These are phyloP conservation scores for Spea multiplicata DNA, from an alignment of 2,113 vertebrate species.

Conservation along the genomic window DNA sequence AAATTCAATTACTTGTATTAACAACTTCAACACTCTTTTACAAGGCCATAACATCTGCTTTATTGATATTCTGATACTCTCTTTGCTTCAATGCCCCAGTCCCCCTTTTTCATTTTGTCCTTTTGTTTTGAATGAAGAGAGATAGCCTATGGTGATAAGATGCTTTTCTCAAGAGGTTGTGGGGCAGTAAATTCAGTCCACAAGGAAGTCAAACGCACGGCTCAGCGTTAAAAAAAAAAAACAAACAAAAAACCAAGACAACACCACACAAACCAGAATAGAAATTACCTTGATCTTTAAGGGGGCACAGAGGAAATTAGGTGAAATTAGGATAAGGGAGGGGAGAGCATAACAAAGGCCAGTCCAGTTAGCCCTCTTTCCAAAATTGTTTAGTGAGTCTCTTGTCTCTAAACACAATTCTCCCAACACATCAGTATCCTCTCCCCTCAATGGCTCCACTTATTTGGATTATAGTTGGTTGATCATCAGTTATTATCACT, in stretches of 20 bases:
- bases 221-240: slow-evolving; percentile 23
- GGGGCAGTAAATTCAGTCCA: slow-evolving; percentile 42
- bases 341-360: slow-evolving; percentile 43
- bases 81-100: slow-evolving; percentile 39
- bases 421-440: slow-evolving; percentile 20
- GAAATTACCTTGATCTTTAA: slow-evolving; percentile 46
- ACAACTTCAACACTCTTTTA: slow-evolving; percentile 36
- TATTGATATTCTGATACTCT: slow-evolving; percentile 49
- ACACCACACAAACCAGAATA: slow-evolving; percentile 50
- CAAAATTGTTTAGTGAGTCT: slow-evolving; percentile 12
- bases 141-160: slow-evolving; percentile 27
- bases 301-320: slow-evolving; percentile 35
- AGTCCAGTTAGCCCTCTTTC: slow-evolving; percentile 39
- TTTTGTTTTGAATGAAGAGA: slow-evolving; percentile 23
- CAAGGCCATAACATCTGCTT: slow-evolving; percentile 49
- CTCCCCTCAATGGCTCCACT: slow-evolving; percentile 44
- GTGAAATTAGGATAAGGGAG: slow-evolving; percentile 24
- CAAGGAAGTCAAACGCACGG: slow-evolving; percentile 45
- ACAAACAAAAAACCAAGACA: slow-evolving; percentile 43
- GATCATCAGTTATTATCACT: slow-evolving; percentile 13
- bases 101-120: slow-evolving; percentile 28
- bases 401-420: slow-evolving; percentile 20
- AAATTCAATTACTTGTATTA: neutral
- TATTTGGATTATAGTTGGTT: slow-evolving; percentile 32
- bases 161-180: slow-evolving; percentile 23